Evolutionary conservation across 2,888 invertebrate species (phyloP).

Genomic region (Cosmopolites sordidus): DNA sequence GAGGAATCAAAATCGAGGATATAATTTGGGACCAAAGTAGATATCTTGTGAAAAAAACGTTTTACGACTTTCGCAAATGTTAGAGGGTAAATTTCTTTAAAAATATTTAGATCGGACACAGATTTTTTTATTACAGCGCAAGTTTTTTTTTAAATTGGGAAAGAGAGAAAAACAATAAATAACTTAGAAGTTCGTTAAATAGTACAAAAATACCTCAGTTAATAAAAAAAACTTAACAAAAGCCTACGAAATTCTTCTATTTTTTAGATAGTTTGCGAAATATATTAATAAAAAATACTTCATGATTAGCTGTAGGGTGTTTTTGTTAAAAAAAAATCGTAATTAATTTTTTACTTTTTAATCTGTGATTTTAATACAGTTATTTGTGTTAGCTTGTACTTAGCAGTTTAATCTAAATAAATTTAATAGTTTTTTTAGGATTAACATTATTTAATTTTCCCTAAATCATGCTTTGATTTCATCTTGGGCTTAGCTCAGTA

Average conservation of each 20-base stretch:
- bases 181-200: no score
- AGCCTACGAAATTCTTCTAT: no score
- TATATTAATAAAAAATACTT: neutral
- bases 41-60: constrained; percentile 3
- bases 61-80: constrained; percentile 18
- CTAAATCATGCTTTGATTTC: no score
- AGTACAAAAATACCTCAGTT: no score
- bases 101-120: no score
- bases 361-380: constrained; percentile 27
- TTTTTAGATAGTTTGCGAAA: no score
- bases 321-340: neutral
- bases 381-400: constrained; percentile 25
- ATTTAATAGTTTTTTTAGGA: constrained; percentile 24
- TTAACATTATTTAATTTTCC: neutral
- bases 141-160: no score
- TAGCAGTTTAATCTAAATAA: constrained; percentile 25
- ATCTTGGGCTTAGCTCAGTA: no score
- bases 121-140: no score
- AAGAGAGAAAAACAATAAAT: no score
- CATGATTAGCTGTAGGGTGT: neutral
- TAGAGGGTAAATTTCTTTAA: constrained; percentile 13
- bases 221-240: no score
- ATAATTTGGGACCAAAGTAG: constrained; percentile 16
- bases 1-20: neutral
- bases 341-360: constrained; percentile 18